Evolutionary conservation across 2,113 vertebrate species (phyloP), one percentile per base, ranked within the genome.

Genomic region (Syrmaticus mikado): DNA sequence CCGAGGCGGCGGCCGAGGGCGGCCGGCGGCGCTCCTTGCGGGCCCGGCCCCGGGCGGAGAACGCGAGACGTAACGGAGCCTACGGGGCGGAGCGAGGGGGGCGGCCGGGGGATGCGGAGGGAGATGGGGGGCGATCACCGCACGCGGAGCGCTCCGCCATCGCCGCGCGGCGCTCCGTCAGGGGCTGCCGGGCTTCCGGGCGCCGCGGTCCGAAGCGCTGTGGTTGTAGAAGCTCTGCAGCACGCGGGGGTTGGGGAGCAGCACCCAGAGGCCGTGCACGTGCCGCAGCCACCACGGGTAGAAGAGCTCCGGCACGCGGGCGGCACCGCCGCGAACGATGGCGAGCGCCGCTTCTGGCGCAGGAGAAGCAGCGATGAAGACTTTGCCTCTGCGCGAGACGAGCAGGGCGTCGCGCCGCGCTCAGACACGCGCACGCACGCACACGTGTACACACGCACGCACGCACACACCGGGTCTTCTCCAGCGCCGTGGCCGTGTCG

Each of bases 261-360:
- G 97, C 50, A 98, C 98, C 93, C 97, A 97, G 62, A 91, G 62
- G n/a, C 96, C 13, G 62, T 81, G 76, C 4, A 95, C 1, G 13
- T 96, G 38, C 46, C 75, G 87, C 70, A 97, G 95, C 93, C 95
- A 98, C 98, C 97, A 97, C 0, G 98, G 99, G 92, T 98, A 99
- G 96, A 97, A 99, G 17, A 98, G 48, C 58, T 98, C 97, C 2
- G 22, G 36, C 16, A 96, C 71, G 16, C 97, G 97, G 0, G 86
- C 93, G 5, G 97, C 97, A 19, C 98, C 98, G 1, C 97, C 98
- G 1, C 52, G 97, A 76, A 98, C 92, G 87, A 99, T 98, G 46
- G 98, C 97, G 41, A 98, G 87, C 0, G 98, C 98, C 0, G 98
- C 98, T 5, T 98, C 98, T 11, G 97, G 43, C 20, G 98, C 98